A percentile compares a stretch with the other conserved stretches of the same genome.
phyloP scores from a whole-genome alignment of 2,113 vertebrate species.

The Pristiophorus japonicus region DNA sequence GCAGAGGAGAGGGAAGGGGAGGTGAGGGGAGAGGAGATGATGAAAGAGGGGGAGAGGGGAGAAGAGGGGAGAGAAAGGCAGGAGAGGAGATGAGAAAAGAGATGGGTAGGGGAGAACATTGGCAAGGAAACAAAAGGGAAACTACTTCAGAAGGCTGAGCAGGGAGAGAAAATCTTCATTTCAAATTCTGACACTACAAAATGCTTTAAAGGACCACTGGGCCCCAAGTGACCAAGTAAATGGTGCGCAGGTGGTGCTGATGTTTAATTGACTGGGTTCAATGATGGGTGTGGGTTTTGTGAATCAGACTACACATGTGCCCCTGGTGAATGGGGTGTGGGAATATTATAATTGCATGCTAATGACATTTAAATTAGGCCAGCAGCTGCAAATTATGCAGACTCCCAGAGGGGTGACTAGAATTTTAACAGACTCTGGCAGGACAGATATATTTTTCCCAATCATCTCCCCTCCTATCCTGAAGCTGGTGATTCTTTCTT shows the following conservation, averaged over 20 bases:
- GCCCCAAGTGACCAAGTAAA: neutral
- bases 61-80: neutral
- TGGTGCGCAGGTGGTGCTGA: neutral
- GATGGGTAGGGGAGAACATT: neutral
- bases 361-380: slow-evolving; percentile 14
- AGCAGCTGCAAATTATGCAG: neutral
- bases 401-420: neutral
- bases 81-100: neutral
- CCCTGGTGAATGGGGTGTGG: neutral
- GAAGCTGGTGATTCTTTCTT: neutral
- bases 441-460: neutral
- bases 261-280: neutral
- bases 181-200: no score
- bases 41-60: neutral
- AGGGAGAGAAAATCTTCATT: neutral
- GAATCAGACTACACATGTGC: neutral
- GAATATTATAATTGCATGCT: slow-evolving; percentile 18
- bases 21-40: neutral
- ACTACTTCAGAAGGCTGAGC: neutral
- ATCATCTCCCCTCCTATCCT: neutral
- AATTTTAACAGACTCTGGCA: neutral
- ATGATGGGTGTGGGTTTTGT: neutral
- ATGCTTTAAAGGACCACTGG: neutral
- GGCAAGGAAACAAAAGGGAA: neutral
- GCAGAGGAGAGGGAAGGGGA: neutral